Percentiles rank a stretch among this genome's conserved stretches.
Evolutionary conservation across 2,113 vertebrate genomes (phyloP).

Genomic region (Dendrocopos noguchii): DNA sequence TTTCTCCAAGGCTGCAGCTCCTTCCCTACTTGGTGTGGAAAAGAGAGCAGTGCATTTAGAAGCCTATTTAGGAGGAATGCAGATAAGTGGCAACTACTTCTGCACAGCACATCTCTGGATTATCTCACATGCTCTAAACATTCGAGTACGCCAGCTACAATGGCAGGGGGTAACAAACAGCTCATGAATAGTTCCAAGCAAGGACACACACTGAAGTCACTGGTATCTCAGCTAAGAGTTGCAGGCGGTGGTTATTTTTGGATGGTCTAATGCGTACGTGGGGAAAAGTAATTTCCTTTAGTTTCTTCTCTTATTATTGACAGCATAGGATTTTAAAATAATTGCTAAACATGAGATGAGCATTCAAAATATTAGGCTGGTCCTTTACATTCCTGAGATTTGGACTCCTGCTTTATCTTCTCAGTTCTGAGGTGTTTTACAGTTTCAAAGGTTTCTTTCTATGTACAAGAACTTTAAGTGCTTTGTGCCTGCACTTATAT

Average conservation of each 20-base stretch:
- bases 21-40: conserved; percentile 71
- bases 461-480: neutral
- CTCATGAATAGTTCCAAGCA: conserved; percentile 40
- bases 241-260: neutral
- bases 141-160: neutral
- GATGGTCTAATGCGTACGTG: neutral
- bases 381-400: neutral
- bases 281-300: conserved; percentile 13
- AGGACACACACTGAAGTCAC: conserved; percentile 35
- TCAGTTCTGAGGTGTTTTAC: neutral
- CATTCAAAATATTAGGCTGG: neutral
- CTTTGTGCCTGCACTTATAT: neutral
- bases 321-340: neutral
- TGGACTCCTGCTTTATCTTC: neutral
- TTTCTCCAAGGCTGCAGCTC: conserved; percentile 22
- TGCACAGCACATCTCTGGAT: conserved; percentile 48
- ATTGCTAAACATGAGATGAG: neutral
- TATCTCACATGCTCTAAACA: conserved; percentile 53
- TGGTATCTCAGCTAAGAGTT: neutral
- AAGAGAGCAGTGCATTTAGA: conserved; percentile 5
- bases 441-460: neutral
- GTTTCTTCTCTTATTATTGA: neutral
- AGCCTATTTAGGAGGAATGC: conserved; percentile 59
- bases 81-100: conserved; percentile 62
- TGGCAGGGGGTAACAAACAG: conserved; percentile 32